A percentile compares a stretch with the other conserved stretches of the same genome.
Evolutionary conservation across 1,140 invertebrate species (phyloP).

Genomic region (Zeugodacus cucurbitae): DNA sequence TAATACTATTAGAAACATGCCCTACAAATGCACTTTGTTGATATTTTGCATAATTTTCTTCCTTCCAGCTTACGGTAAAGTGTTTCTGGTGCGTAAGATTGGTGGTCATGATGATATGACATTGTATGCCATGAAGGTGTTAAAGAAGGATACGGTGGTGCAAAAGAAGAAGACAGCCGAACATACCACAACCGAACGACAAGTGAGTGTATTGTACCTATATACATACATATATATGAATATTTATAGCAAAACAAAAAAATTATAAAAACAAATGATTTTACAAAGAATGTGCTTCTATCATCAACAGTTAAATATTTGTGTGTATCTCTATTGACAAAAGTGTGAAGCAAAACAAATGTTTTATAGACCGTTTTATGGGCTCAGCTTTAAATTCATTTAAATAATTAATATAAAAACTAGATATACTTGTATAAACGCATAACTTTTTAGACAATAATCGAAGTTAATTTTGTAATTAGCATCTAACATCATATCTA

Average conservation of each 20-base stretch:
- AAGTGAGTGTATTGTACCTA: conserved; percentile 66
- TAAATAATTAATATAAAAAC: no score
- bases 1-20: neutral
- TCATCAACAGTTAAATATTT: no score
- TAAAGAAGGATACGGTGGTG: conserved; percentile 90
- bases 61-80: conserved; percentile 89
- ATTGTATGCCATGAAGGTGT: conserved; percentile 94
- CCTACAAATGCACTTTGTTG: no score
- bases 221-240: neutral
- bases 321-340: no score
- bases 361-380: no score
- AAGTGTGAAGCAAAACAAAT: no score
- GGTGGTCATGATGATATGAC: conserved; percentile 82
- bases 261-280: neutral
- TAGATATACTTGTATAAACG: no score
- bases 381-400: no score
- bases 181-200: conserved; percentile 90
- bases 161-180: conserved; percentile 94
- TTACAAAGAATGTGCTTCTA: neutral
- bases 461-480: no score
- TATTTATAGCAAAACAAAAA: neutral
- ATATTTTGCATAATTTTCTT: neutral
- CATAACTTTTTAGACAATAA: no score
- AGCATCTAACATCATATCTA: no score
- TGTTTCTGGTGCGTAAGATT: conserved; percentile 89